These are phyloP conservation scores for Drosophila bipectinata DNA, from an alignment of 1,140 invertebrate species.

Conservation along the genomic window DNA sequence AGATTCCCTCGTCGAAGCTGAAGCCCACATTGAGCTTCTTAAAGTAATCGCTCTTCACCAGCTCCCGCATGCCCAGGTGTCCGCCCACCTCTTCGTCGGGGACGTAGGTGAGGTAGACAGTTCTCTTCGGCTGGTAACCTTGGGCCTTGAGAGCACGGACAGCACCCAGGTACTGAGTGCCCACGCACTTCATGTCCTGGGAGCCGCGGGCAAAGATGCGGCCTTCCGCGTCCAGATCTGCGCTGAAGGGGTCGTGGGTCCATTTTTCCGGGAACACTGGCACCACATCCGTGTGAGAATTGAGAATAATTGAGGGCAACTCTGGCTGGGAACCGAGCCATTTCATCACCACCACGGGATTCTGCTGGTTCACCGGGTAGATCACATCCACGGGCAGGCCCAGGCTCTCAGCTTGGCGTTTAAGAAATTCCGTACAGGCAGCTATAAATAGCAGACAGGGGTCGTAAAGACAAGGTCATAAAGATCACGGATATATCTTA, in stretches of 20 bases:
- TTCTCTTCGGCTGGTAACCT: conserved; percentile 86
- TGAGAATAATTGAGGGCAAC: conserved; percentile 89
- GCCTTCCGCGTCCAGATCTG: conserved; percentile 89
- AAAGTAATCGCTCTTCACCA: conserved; percentile 92
- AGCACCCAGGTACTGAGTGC: conserved; percentile 87
- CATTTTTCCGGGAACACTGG: conserved; percentile 89
- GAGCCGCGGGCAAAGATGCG: conserved; percentile 92
- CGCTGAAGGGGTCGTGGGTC: conserved; percentile 89
- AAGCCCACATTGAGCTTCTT: conserved; percentile 94
- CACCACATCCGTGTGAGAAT: conserved; percentile 95
- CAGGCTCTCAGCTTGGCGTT: conserved; percentile 87
- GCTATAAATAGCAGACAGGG: conserved; percentile 88
- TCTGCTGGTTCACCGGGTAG: conserved; percentile 76
- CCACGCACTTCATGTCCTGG: conserved; percentile 86
- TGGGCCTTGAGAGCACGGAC: conserved; percentile 87
- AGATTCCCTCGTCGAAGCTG: conserved; percentile 93
- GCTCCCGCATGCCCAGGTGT: conserved; percentile 91
- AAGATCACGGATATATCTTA: conserved; percentile 11
- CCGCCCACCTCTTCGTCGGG: conserved; percentile 97
- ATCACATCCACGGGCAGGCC: conserved; percentile 86
- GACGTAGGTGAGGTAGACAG: conserved; percentile 91
- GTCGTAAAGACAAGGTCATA: conserved; percentile 11
- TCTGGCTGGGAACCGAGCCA: conserved; percentile 88
- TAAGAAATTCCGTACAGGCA: conserved; percentile 86
- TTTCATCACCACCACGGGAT: conserved; percentile 90